Evolutionary conservation across 2,888 invertebrate genomes (phyloP), one percentile per base, ranked within the genome.

Genomic region (Aricia artaxerxes): DNA sequence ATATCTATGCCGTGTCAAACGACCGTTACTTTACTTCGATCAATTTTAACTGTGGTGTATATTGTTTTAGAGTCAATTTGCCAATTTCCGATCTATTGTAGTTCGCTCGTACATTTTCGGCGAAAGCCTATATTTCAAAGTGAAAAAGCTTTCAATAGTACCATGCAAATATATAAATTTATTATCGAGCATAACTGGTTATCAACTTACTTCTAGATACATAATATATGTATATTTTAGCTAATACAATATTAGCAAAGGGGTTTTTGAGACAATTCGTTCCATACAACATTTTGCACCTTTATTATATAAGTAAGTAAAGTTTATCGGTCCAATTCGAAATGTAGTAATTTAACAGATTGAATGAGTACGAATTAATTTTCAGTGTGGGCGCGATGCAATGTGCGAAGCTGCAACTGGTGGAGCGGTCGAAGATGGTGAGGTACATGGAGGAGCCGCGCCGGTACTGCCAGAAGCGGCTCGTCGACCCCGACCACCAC

Each of bases 401-500:
- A 84, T 94, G 94, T 83, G 90, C 91, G 0, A 88, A 90, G 77
- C 83, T 94, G 4, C 88, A 90, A 31, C 87, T 95, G 4, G 91
- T 91, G 80, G 92, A 94, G 81, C 86, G 94, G 81, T 83, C 85
- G 1, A 91, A 89, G 0, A 85, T 86, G 72, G 73, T 80, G 57
- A 84, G 83, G 78, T 72, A 80, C n/a, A 80, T 81, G 2, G 78
- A 79, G 0, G 87, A 88, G 80, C 90, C 91, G 0, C 84, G 89
- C n/a, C 85, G 93, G 80, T 92, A 89, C 84, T 94, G 94, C 81
- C 94, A 94, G 83, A 91, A 89, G 80, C 87, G 91, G 13, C 83
- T 94, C 86, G 89, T 93, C 1, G 88, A 94, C 82, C 94, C 94
- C 24, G 86, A 88, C 0, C 91, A 91, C 73, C 91, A 92, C 31